Conservation (phyloP, 2,888 invertebrate species). For the Caenorhabditis sp. region DNA sequence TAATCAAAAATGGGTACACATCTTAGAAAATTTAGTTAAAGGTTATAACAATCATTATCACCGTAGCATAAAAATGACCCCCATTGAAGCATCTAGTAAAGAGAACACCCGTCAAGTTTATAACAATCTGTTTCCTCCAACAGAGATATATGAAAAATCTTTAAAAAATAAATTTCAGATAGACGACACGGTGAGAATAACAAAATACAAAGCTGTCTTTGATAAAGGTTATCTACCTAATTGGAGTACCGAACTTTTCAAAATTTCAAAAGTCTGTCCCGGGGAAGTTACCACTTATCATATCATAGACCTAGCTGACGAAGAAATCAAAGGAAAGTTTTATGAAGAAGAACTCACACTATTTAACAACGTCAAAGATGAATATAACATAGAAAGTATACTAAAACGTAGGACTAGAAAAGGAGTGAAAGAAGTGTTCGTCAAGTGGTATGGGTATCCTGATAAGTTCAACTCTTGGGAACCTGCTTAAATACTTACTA, state of each 20-base stretch:
- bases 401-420: constrained; percentile 42
- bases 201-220: constrained; percentile 62
- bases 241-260: constrained; percentile 53
- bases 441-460: constrained; percentile 60
- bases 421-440: constrained; percentile 48
- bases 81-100: not conserved
- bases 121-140: not conserved
- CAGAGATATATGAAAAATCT: not conserved
- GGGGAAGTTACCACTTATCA: not conserved
- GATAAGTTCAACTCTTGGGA: constrained; percentile 58
- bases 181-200: constrained; percentile 56
- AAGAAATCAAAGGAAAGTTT: constrained; percentile 34
- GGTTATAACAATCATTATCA: constrained; percentile 67
- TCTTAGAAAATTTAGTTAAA: constrained; percentile 50
- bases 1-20: constrained; percentile 64
- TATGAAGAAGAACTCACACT: constrained; percentile 42
- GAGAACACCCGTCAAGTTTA: no score
- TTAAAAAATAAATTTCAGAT: constrained; percentile 15
- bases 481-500: constrained; percentile 48
- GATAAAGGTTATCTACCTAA: constrained; percentile 58
- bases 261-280: constrained; percentile 38
- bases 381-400: constrained; percentile 51
- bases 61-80: constrained; percentile 61
- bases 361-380: constrained; percentile 54
- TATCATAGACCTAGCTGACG: constrained; percentile 16